Base-by-base conservation (phyloP, 2,113 vertebrate species). In the Oreochromis tanganicae region DNA sequence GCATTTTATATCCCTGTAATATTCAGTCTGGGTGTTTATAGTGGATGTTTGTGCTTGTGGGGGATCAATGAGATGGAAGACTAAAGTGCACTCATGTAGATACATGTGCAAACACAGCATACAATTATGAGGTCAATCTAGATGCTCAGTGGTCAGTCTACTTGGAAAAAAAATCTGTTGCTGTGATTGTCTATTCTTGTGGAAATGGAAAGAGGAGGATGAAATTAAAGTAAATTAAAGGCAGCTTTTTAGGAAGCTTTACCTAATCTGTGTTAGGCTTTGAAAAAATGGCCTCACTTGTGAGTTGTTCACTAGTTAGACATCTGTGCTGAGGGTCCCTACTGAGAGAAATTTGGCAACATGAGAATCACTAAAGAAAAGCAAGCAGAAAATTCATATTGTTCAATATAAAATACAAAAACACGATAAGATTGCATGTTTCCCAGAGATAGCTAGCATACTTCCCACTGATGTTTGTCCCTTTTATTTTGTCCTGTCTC, bases 31-130 rank as follows among this genome's bases (percentile, higher is more conserved):
- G 43, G 78, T 81, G 85, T 84, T 84, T 85, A 32, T 85, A 91
- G 32, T 81, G 52, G 80, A 55, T 83, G 68, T 36, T 50, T 89
- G 46, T 52, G 82, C 34, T 88, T 32, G 52, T 46, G 17, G 10
- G 43, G 87, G 90, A 90, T 91, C 89, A 87, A 80, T 90, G 92
- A 91, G 89, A 90, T 90, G 93, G 93, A 96, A 95, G 88, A 93
- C 61, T 43, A 36, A 85, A 75, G 83, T 24, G 34, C 85, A 79
- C 56, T 73, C 80, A 52, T 32, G 61, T 46, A 85, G 14, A 90
- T n/a, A 46, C 38, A 55, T 46, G 32, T 52, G 41, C 32, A 87
- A 89, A 85, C 80, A 90, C 81, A 90, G 75, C 50, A 88, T 34
- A 85, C 68, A 87, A 68, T 81, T 41, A 80, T 80, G 52, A 84